phyloP scores from a whole-genome alignment of 2,113 vertebrate species.

The Polyodon spathula region DNA sequence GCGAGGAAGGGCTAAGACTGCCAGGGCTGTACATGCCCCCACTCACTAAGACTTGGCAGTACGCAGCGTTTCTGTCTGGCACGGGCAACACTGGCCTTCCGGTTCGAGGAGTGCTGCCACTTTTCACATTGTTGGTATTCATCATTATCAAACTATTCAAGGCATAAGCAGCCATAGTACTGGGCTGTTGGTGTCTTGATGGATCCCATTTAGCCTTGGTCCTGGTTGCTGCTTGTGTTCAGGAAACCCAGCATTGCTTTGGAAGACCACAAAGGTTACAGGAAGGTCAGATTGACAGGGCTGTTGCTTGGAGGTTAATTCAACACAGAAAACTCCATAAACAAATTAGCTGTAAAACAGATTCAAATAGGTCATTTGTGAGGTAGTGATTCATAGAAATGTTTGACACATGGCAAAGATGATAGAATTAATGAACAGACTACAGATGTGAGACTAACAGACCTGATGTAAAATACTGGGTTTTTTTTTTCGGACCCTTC shows the following conservation, averaged over 20 bases:
- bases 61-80: slow-evolving; percentile 55
- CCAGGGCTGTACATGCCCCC: slow-evolving; percentile 53
- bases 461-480: too few relatives aligned
- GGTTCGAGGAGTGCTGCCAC: slow-evolving; percentile 46
- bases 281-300: not conserved
- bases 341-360: slow-evolving; percentile 11
- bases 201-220: slow-evolving; percentile 33
- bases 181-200: slow-evolving; percentile 27
- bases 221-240: slow-evolving; percentile 20
- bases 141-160: slow-evolving; percentile 38
- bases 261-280: slow-evolving; percentile 1
- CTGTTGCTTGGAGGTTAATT: not conserved
- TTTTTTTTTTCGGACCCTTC: too few relatives aligned
- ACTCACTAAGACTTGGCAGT: slow-evolving; percentile 44
- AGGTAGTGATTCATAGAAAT: slow-evolving; percentile 1
- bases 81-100: slow-evolving; percentile 58
- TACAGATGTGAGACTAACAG: too few relatives aligned
- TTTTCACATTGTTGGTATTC: slow-evolving; percentile 56
- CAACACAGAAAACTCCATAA: slow-evolving; percentile 7
- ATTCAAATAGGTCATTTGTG: slow-evolving; percentile 10
- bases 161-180: slow-evolving; percentile 40
- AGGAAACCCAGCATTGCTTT: slow-evolving; percentile 26
- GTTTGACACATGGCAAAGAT: too few relatives aligned
- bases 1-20: slow-evolving; percentile 35
- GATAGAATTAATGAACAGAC: too few relatives aligned